phyloP scores from a whole-genome alignment of 2,797 vertebrate species.

The Pelochelys cantorii region DNA sequence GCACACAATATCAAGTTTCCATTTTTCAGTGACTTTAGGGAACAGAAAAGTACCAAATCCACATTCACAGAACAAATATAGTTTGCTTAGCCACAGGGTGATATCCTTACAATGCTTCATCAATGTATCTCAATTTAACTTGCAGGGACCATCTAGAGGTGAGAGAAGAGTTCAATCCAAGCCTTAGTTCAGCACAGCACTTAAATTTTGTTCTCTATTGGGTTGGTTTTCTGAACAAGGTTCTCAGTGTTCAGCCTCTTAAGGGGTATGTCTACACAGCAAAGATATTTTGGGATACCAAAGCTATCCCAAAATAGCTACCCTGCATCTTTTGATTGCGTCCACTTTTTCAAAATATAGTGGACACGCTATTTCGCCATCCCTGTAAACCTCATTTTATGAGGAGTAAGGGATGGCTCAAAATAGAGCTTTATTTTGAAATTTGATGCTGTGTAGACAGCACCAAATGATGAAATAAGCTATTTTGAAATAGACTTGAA shows the following conservation, averaged over 20 bases:
- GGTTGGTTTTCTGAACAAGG: neutral
- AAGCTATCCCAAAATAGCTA: no score
- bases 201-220: neutral
- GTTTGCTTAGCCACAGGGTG: neutral
- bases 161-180: neutral
- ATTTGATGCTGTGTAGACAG: no score
- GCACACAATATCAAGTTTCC: neutral
- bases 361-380: no score
- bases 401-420: no score
- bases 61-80: neutral
- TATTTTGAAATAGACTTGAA: no score
- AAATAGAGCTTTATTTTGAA: no score
- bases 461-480: no score
- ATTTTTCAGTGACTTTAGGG: neutral
- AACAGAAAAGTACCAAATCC: neutral
- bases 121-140: neutral
- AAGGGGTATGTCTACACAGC: no score
- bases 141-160: neutral
- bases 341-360: no score
- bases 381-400: no score
- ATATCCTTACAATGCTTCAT: neutral
- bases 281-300: no score
- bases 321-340: no score
- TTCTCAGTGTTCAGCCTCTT: neutral
- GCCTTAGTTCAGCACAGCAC: neutral